phyloP scores from a whole-genome alignment of 1,140 invertebrate genomes.

The Caerostris darwini region DNA sequence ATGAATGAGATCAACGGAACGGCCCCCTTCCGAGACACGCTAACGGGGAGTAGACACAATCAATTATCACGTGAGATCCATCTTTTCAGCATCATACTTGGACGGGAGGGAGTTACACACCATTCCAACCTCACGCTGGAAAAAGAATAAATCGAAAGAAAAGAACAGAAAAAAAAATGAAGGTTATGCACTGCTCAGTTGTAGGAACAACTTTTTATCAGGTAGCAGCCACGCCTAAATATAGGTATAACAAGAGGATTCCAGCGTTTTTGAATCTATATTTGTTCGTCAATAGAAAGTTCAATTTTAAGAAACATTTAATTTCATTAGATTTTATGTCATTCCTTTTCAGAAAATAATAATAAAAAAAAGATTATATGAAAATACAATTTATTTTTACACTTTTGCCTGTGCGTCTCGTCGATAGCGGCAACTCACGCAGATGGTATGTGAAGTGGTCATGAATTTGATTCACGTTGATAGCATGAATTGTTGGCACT shows the following conservation, averaged over 20 bases:
- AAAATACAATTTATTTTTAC: no score
- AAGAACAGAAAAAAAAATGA: not conserved
- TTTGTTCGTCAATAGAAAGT: no score
- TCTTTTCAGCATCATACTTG: conserved; percentile 43
- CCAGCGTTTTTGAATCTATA: no score
- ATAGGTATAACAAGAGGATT: not conserved
- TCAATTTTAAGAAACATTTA: no score
- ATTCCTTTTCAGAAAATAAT: no score
- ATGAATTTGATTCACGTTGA: no score
- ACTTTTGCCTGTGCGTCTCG: no score
- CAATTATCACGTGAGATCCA: conserved; percentile 55
- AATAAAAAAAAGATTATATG: no score
- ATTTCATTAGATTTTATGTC: no score
- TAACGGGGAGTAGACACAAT: not conserved
- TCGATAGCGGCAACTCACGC: no score
- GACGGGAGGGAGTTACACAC: not conserved
- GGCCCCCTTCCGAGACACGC: not conserved
- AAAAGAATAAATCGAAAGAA: not conserved
- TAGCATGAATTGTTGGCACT: no score
- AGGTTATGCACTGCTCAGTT: not conserved
- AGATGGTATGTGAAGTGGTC: no score
- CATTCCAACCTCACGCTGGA: not conserved
- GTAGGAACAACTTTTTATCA: not conserved
- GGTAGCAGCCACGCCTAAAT: not conserved
- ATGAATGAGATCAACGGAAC: conserved; percentile 28